Evolutionary conservation across 2,888 invertebrate genomes (phyloP).

Genomic region (Hyposoter didymator): DNA sequence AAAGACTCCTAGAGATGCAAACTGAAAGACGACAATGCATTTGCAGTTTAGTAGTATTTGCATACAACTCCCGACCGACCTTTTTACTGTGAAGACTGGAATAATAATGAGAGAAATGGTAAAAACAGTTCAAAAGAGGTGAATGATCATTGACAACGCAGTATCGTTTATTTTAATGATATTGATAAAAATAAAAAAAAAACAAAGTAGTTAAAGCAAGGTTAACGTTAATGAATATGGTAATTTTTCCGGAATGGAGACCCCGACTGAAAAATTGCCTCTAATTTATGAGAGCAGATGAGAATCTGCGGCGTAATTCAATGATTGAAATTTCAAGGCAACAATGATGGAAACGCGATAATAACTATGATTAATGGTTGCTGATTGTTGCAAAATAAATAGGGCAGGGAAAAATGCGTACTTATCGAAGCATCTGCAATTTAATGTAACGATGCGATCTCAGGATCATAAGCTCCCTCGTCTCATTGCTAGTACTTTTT

Average conservation of each 20-base stretch:
- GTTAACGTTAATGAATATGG: not conserved
- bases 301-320: constrained; percentile 5
- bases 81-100: constrained; percentile 6
- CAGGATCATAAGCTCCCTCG: constrained; percentile 9
- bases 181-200: not conserved
- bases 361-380: not conserved
- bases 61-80: constrained; percentile 1
- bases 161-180: not conserved
- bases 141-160: not conserved
- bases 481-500: constrained; percentile 1
- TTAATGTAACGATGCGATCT: constrained; percentile 21
- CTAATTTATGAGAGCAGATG: not conserved
- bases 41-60: not conserved
- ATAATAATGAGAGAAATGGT: constrained; percentile 1
- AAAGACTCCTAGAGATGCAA: constrained; percentile 20
- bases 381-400: constrained; percentile 8
- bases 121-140: not conserved
- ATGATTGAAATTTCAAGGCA: not conserved
- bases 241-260: not conserved
- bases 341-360: constrained; percentile 13
- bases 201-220: not conserved
- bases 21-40: constrained; percentile 33
- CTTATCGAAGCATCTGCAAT: constrained; percentile 19
- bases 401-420: not conserved
- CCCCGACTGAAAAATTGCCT: not conserved